Percentiles rank a stretch among this genome's conserved stretches.
Evolutionary conservation across 2,888 invertebrate species (phyloP).

Genomic region (Acronicta alni): DNA sequence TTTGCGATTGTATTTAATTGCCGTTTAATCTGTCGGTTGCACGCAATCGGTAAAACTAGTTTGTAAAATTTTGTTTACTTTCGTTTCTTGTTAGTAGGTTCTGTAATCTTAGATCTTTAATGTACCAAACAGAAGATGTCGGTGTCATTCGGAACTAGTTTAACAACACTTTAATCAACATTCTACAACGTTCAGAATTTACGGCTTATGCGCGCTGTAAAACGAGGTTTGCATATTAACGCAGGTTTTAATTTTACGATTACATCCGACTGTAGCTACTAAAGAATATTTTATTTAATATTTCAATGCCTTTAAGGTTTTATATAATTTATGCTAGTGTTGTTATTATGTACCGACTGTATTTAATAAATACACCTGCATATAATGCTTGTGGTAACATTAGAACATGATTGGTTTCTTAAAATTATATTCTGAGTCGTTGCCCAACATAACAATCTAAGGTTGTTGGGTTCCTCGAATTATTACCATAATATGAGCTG

Average conservation of each 20-base stretch:
- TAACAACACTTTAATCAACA: slow-evolving; percentile 57
- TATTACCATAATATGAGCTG: slow-evolving; percentile 43
- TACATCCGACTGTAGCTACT: slow-evolving; percentile 51
- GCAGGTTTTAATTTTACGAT: slow-evolving; percentile 56
- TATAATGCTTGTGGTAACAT: slow-evolving; percentile 31
- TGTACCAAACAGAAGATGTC: slow-evolving; percentile 31
- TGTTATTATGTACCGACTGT: no score
- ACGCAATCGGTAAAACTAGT: slow-evolving; percentile 52
- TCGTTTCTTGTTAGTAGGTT: slow-evolving; percentile 45
- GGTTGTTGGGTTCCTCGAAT: slow-evolving; percentile 32
- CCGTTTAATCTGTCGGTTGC: slow-evolving; percentile 36
- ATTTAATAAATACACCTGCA: neutral
- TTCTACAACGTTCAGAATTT: slow-evolving; percentile 61
- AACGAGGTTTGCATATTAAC: slow-evolving; percentile 62
- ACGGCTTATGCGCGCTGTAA: slow-evolving; percentile 56
- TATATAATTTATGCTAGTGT: no score
- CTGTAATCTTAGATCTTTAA: slow-evolving; percentile 40
- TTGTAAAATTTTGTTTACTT: slow-evolving; percentile 55
- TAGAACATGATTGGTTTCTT: slow-evolving; percentile 54
- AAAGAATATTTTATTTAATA: slow-evolving; percentile 43
- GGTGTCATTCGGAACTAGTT: slow-evolving; percentile 50
- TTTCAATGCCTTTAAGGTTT: slow-evolving; percentile 15
- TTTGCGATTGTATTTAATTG: slow-evolving; percentile 53
- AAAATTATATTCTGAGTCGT: slow-evolving; percentile 40
- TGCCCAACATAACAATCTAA: slow-evolving; percentile 43